Conservation (phyloP, 2,113 vertebrate genomes). For the Murina feae region DNA sequence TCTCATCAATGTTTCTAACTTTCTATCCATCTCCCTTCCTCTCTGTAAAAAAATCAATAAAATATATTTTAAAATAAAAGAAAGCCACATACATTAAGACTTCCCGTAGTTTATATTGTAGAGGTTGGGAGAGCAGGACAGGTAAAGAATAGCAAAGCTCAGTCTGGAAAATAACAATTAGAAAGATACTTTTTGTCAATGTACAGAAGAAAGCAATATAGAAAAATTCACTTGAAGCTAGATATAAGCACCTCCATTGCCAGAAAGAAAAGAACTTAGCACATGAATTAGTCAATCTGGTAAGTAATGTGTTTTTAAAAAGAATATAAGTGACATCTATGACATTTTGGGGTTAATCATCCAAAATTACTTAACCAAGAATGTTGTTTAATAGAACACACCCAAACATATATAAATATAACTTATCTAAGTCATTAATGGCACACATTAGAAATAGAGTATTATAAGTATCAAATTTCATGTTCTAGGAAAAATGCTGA, state of each 20-base stretch:
- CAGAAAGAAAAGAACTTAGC: not conserved
- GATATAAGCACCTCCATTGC: not conserved
- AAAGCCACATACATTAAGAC: not conserved
- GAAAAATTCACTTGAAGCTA: not conserved
- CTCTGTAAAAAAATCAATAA: too few relatives aligned
- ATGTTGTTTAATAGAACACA: not conserved
- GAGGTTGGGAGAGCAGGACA: not conserved
- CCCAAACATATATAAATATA: not conserved
- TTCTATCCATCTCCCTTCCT: too few relatives aligned
- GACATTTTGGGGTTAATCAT: not conserved
- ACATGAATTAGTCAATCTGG: not conserved
- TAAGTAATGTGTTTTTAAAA: not conserved
- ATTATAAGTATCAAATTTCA: not conserved
- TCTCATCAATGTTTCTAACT: too few relatives aligned
- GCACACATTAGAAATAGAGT: not conserved
- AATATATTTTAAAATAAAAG: too few relatives aligned
- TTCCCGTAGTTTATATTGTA: not conserved
- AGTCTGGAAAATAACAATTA: not conserved
- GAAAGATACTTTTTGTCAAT: not conserved
- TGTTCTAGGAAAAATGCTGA: not conserved
- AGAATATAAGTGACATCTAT: not conserved
- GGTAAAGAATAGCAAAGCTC: not conserved
- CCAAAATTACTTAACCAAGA: slow-evolving; percentile 22
- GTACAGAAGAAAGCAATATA: not conserved
- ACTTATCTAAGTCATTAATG: not conserved